phyloP scores from a whole-genome alignment of 2,113 vertebrate genomes.

The Chaenocephalus aceratus region DNA sequence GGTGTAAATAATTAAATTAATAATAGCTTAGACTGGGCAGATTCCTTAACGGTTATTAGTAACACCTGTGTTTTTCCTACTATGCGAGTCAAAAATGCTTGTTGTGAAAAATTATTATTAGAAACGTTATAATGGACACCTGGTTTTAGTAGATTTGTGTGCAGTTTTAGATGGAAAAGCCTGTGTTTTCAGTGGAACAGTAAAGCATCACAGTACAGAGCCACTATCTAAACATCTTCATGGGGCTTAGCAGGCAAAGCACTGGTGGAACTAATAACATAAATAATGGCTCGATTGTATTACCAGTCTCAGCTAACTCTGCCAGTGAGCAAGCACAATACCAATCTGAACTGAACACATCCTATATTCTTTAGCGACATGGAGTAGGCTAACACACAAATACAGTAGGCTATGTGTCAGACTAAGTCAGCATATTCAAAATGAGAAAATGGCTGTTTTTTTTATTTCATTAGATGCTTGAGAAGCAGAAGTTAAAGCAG shows the following conservation, averaged over 20 bases:
- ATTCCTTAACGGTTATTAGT: background rate
- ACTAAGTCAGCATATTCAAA: background rate
- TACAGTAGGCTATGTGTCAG: background rate
- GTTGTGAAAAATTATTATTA: background rate
- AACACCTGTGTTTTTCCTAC: background rate
- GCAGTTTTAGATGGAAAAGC: background rate
- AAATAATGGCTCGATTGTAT: background rate
- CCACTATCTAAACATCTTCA: background rate
- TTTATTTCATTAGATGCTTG: background rate
- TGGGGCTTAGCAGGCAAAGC: background rate
- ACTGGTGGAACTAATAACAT: conserved; percentile 22
- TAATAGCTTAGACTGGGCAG: background rate
- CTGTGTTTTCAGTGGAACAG: background rate
- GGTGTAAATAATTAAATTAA: background rate
- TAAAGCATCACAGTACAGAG: background rate
- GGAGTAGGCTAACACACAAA: background rate
- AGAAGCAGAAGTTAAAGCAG: too few relatives aligned
- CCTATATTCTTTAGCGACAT: background rate
- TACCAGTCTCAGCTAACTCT: background rate
- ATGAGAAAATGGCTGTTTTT: background rate
- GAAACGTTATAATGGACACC: background rate
- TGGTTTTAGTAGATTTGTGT: background rate
- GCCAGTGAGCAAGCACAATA: background rate
- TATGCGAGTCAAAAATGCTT: background rate
- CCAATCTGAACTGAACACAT: background rate